phyloP scores from a whole-genome alignment of 1,140 invertebrate species.

The Archivesica marissinica region DNA sequence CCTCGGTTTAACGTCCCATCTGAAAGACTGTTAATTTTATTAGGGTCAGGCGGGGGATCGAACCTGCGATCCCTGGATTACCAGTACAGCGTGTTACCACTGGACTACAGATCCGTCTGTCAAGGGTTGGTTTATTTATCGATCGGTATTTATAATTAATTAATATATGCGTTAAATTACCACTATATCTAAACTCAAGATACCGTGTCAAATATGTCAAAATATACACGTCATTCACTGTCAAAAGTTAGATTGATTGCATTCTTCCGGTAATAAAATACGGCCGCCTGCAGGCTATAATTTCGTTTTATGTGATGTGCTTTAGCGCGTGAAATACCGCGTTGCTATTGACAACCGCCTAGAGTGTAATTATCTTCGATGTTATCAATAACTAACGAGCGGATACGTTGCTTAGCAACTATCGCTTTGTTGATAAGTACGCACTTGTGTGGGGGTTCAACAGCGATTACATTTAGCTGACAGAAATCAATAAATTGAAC shows the following conservation, averaged over 20 bases:
- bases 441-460: conserved; percentile 12
- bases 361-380: conserved; percentile 11
- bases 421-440: conserved; percentile 17
- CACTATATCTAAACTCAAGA: too few species aligned
- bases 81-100: too few species aligned
- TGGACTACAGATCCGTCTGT: too few species aligned
- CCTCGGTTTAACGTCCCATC: too few species aligned
- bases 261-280: not conserved
- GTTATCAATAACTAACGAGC: conserved; percentile 7
- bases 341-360: conserved; percentile 43
- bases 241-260: not conserved
- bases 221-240: too few species aligned
- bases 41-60: too few species aligned
- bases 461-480: not conserved
- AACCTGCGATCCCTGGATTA: too few species aligned
- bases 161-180: not conserved
- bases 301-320: not conserved
- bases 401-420: conserved; percentile 45
- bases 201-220: too few species aligned
- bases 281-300: not conserved
- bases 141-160: not conserved
- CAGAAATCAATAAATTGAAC: conserved; percentile 8
- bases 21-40: too few species aligned
- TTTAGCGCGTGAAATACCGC: conserved; percentile 4
- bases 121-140: too few species aligned